phyloP scores from a whole-genome alignment of 2,888 invertebrate species.

The Troglohyphantes excavatus region DNA sequence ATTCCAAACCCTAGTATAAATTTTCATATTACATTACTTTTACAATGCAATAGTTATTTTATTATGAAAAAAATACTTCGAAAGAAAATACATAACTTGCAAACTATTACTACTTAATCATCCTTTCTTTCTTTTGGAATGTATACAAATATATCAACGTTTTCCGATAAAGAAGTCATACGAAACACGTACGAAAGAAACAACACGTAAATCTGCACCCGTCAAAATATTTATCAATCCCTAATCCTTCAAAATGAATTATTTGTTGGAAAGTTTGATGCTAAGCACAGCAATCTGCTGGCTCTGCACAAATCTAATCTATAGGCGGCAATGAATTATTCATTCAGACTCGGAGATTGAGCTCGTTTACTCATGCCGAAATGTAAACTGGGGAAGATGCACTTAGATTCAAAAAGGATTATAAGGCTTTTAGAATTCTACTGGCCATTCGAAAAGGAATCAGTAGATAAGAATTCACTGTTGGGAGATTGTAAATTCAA shows the following conservation, averaged over 20 bases:
- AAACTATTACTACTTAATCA: slow-evolving; percentile 25
- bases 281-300: slow-evolving; percentile 32
- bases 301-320: slow-evolving; percentile 11
- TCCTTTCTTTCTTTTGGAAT: too few species aligned
- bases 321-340: slow-evolving; percentile 38
- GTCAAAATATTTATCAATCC: not conserved
- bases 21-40: too few species aligned
- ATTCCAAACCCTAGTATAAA: too few species aligned
- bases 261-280: slow-evolving; percentile 9
- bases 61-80: too few species aligned
- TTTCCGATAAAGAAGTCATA: too few species aligned
- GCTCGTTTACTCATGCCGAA: slow-evolving; percentile 14
- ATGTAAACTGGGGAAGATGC: slow-evolving; percentile 16
- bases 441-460: not conserved
- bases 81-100: too few species aligned
- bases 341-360: slow-evolving; percentile 12
- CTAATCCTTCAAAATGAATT: slow-evolving; percentile 44
- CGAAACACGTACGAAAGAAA: not conserved
- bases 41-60: too few species aligned
- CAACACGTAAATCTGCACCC: slow-evolving; percentile 16
- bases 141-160: slow-evolving; percentile 20
- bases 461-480: not conserved
- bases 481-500: too few species aligned
- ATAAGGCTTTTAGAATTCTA: slow-evolving; percentile 1
- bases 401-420: slow-evolving; percentile 33